Evolutionary conservation across 2,113 vertebrate genomes (phyloP).

Genomic region (Setophaga kirtlandii): DNA sequence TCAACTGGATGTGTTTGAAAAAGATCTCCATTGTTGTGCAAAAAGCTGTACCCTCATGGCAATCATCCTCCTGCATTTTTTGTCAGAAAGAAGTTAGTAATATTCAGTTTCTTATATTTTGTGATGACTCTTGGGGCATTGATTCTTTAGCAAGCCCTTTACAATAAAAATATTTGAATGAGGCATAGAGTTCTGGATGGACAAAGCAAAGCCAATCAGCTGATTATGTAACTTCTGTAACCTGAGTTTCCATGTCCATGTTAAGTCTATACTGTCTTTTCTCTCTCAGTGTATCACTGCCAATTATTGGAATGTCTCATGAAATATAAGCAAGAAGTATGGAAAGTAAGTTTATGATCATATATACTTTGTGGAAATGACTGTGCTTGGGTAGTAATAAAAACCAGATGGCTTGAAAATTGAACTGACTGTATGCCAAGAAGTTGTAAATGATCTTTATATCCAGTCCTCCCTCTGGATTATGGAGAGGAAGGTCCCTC

Average conservation of each 20-base stretch:
- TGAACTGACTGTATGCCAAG: background rate
- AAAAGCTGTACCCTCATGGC: background rate
- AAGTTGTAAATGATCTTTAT: background rate
- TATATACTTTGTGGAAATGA: slow-evolving; percentile 2
- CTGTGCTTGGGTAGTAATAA: slow-evolving; percentile 10
- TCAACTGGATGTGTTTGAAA: background rate
- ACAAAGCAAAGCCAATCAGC: background rate
- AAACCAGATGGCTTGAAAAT: slow-evolving; percentile 29
- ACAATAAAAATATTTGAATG: background rate
- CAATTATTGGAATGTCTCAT: slow-evolving; percentile 98
- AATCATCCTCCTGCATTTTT: background rate
- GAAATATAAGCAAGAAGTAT: slow-evolving; percentile 99
- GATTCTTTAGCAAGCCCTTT: background rate
- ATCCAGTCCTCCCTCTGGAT: background rate
- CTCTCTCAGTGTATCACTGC: slow-evolving; percentile 93
- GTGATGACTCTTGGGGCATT: background rate
- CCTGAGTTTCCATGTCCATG: slow-evolving; percentile 1
- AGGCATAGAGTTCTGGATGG: background rate
- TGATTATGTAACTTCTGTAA: background rate
- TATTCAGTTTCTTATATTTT: background rate
- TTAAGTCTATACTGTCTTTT: slow-evolving; percentile 55
- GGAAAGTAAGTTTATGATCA: slow-evolving; percentile 90
- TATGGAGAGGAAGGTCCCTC: background rate
- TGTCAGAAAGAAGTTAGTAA: background rate
- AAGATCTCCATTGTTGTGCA: background rate